Evolutionary conservation across 53 echinoderm and acorn worm species (phyloP), one percentile per base, ranked within the genome.

Genomic region (Echinarachnius parma): DNA sequence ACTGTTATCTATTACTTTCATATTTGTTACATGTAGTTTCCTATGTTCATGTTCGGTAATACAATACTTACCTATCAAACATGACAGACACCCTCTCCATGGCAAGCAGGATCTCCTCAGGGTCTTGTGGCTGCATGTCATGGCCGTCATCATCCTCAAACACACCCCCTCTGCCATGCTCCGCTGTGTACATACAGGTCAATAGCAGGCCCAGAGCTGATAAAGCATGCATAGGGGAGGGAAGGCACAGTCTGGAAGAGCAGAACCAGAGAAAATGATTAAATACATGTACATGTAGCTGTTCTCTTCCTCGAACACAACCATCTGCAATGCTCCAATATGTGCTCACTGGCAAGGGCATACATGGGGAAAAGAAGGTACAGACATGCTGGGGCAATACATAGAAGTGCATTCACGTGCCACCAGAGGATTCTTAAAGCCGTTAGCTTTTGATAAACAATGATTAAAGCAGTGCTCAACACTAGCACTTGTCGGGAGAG

Each of bases 51-150:
- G n/a, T n/a, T n/a, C n/a, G n/a, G n/a, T n/a, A 22, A 31, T 2
- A 53, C 21, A n/a, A 30, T 4, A 29, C 78, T 80, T 8, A 96
- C 96, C 96, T 96, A 48, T 96, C 96, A 82, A 96, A 96, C 60
- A 96, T 79, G 34, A 90, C 83, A 2, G 96, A 91, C 21, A 91
- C 87, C 46, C 96, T 84, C 50, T 96, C 96, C 80, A 96, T 88
- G 28, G 91, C 91, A 61, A 82, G 81, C 4, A 96, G 81, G 28
- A 91, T 75, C 53, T 85, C 87, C 74, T 96, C 96, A 9, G 96
- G 91, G 58, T 96, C 96, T 48, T 84, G 87, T 37, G 84, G 59
- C 9, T 82, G 80, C 9, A 35, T 64, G 32, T 62, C 81, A 21
- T 80, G 79, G 70, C 56, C 39, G 29, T 45, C 74, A 39, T 82